Evolutionary conservation across 2,888 invertebrate species (phyloP).

Genomic region (Poecilus cupreus): DNA sequence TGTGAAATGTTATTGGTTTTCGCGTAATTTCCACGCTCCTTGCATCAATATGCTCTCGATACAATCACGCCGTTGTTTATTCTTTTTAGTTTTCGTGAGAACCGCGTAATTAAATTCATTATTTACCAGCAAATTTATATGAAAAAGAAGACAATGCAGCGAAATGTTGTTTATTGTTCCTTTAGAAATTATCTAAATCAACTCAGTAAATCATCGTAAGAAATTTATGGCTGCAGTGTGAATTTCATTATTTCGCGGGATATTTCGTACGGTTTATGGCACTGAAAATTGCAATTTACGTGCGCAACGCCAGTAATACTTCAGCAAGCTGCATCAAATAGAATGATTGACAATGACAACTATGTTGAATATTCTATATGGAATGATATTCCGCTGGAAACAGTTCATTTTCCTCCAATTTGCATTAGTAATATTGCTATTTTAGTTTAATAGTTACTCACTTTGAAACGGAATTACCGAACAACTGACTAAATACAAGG

Average conservation of each 20-base stretch:
- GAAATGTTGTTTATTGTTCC: background rate
- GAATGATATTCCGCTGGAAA: background rate
- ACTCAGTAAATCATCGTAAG: background rate
- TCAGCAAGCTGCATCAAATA: background rate
- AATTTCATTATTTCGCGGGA: background rate
- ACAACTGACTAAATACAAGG: no score
- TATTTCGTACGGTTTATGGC: background rate
- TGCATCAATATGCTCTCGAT: background rate
- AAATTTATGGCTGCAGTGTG: background rate
- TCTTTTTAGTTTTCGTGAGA: background rate
- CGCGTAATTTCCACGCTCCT: background rate
- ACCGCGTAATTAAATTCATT: conserved; percentile 17
- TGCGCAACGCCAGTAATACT: background rate
- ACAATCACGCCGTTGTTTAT: conserved; percentile 2
- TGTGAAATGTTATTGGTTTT: conserved; percentile 13
- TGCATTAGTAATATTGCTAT: no score
- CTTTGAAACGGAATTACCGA: no score
- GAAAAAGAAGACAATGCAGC: background rate
- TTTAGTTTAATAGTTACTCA: no score
- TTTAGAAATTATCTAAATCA: background rate
- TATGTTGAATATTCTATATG: background rate
- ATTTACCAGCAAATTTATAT: conserved; percentile 1
- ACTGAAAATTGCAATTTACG: background rate
- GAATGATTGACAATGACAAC: background rate
- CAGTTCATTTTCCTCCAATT: background rate